Percentiles rank a stretch among this genome's conserved stretches.
Conservation (phyloP, 2,888 invertebrate genomes). For the Iphiclides podalirius region DNA sequence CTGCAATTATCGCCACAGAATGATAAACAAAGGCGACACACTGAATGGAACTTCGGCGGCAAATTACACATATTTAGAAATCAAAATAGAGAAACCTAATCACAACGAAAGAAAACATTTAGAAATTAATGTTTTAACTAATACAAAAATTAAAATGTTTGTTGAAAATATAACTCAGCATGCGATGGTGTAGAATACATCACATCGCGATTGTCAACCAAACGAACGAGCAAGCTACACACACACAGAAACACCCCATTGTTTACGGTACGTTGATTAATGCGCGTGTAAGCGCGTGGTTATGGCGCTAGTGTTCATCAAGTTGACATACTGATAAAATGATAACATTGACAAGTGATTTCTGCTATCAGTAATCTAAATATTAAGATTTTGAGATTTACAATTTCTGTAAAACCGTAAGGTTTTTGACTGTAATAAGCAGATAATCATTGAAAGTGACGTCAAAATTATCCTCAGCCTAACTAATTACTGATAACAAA, state of each 20-base stretch:
- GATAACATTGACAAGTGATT: conserved; percentile 68
- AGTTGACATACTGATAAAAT: conserved; percentile 69
- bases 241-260: conserved; percentile 61
- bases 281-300: conserved; percentile 52
- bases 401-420: too few relatives aligned
- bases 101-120: conserved; percentile 78
- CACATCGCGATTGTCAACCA: conserved; percentile 80
- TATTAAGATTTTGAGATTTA: conserved; percentile 10
- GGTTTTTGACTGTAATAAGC: too few relatives aligned
- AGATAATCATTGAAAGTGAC: too few relatives aligned
- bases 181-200: conserved; percentile 79
- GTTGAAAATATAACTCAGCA: conserved; percentile 77
- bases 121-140: conserved; percentile 74
- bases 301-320: conserved; percentile 50
- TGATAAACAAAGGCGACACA: conserved; percentile 96
- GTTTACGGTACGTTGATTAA: conserved; percentile 68
- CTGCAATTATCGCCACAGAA: conserved; percentile 84
- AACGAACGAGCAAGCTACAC: conserved; percentile 76
- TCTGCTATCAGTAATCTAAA: conserved; percentile 33
- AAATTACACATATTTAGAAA: conserved; percentile 92
- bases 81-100: conserved; percentile 72
- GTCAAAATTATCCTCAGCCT: too few relatives aligned
- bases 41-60: conserved; percentile 95
- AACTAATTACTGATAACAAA: too few relatives aligned
- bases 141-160: conserved; percentile 72